phyloP scores from a whole-genome alignment of 1,140 invertebrate species.

The Maniola jurtina region DNA sequence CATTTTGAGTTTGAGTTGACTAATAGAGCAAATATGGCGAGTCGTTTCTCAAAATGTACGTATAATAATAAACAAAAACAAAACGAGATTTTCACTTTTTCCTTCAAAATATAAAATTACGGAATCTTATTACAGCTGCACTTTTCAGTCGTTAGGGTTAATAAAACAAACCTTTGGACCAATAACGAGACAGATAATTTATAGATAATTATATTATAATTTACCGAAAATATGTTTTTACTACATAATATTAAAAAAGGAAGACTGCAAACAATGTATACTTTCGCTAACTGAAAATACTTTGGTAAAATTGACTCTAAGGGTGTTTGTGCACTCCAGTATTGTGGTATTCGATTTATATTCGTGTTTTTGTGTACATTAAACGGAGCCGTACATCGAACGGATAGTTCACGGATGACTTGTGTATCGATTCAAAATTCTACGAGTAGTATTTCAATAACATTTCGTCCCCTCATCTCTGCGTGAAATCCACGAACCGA shows the following conservation, averaged over 20 bases:
- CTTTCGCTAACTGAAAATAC: constrained; percentile 48
- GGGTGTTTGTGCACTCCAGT: no score
- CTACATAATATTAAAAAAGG: constrained; percentile 47
- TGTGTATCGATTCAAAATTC: no score
- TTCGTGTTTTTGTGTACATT: no score
- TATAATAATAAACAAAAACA: constrained; percentile 70
- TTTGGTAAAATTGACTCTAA: constrained; percentile 63
- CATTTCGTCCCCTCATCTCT: no score
- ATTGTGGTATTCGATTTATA: no score
- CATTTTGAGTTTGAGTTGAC: no score
- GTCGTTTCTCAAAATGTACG: no score
- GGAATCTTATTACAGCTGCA: constrained; percentile 38
- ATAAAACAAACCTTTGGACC: constrained; percentile 47
- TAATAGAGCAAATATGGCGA: no score
- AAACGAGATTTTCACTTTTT: constrained; percentile 59
- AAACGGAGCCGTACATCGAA: no score
- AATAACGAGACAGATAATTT: constrained; percentile 16
- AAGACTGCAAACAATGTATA: constrained; percentile 54
- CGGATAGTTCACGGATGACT: no score
- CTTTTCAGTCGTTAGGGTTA: constrained; percentile 43
- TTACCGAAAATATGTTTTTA: constrained; percentile 24
- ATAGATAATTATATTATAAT: constrained; percentile 8
- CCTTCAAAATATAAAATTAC: constrained; percentile 35
- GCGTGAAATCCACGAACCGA: no score
- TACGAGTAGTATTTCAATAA: no score